A percentile compares a stretch with the other conserved stretches of the same genome.
These are phyloP conservation scores for Anabacerthia variegaticeps DNA, from an alignment of 2,797 vertebrate species.

Conservation along the genomic window DNA sequence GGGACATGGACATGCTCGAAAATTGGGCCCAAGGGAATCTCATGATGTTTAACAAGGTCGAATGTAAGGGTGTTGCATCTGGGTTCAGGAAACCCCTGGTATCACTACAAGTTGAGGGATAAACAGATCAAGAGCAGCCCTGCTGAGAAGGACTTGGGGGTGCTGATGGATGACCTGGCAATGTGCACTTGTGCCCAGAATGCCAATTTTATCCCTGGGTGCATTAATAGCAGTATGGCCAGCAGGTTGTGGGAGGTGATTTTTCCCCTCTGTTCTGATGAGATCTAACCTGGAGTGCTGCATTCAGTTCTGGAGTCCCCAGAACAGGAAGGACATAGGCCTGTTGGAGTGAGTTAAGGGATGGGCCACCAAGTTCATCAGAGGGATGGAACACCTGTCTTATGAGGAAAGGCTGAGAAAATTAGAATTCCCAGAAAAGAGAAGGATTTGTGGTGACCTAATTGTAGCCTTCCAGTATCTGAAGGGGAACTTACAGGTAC, in stretches of 20 bases:
- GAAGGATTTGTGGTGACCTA: not conserved
- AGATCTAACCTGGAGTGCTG: not conserved
- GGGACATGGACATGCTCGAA: rapidly evolving
- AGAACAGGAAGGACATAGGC: not conserved
- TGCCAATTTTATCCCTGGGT: not conserved
- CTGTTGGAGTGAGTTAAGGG: not conserved
- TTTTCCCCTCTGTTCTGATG: not conserved
- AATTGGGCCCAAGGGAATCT: not conserved
- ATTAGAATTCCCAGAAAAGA: not conserved
- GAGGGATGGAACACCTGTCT: not conserved
- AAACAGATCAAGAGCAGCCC: rapidly evolving
- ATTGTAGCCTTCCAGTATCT: not conserved
- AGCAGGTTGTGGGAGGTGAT: not conserved
- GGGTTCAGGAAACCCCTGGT: rapidly evolving
- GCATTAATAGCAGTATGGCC: not conserved
- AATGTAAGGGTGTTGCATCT: not conserved
- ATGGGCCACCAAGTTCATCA: not conserved
- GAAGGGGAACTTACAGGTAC: not conserved
- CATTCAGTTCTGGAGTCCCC: not conserved
- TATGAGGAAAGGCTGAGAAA: not conserved
- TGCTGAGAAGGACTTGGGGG: not conserved
- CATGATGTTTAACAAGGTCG: not conserved
- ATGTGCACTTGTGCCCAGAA: not conserved
- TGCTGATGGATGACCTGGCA: not conserved
- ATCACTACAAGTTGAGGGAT: not conserved